Percentiles rank a stretch among this genome's conserved stretches.
Evolutionary conservation across 1,140 invertebrate species (phyloP).

Genomic region (Adoxophyes honmai): DNA sequence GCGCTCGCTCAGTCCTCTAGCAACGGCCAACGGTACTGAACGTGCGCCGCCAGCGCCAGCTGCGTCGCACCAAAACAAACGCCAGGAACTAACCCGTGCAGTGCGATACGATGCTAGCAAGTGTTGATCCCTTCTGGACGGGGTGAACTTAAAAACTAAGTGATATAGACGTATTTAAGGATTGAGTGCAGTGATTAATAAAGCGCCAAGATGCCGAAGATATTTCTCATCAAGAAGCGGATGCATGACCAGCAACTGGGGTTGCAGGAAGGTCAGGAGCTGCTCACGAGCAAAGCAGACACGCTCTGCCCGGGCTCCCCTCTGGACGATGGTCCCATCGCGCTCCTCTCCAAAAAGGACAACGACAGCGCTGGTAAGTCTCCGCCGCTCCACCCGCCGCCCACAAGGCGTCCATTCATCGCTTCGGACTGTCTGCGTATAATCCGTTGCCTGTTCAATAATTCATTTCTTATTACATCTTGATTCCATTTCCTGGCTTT

Average conservation of each 20-base stretch:
- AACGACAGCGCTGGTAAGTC: conserved; percentile 68
- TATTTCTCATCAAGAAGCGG: conserved; percentile 92
- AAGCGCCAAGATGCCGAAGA: conserved; percentile 88
- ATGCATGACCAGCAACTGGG: conserved; percentile 92
- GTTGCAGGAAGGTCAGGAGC: conserved; percentile 87
- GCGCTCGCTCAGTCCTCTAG: conserved; percentile 65
- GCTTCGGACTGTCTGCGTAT: conserved; percentile 19
- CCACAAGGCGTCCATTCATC: conserved; percentile 19
- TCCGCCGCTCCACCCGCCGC: neutral
- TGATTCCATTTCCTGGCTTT: neutral
- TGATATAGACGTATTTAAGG: conserved; percentile 51
- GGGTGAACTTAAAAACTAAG: conserved; percentile 37
- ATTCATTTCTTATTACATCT: neutral
- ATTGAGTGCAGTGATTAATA: conserved; percentile 63
- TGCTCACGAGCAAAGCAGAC: conserved; percentile 77
- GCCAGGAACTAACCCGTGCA: conserved; percentile 64
- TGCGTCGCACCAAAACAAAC: conserved; percentile 59
- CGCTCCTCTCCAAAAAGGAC: conserved; percentile 78
- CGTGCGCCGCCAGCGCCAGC: conserved; percentile 54
- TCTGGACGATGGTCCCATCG: conserved; percentile 77
- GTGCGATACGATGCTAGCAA: conserved; percentile 68
- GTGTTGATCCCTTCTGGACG: conserved; percentile 30
- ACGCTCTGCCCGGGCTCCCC: conserved; percentile 71
- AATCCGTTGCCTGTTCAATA: neutral
- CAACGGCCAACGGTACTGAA: conserved; percentile 72